Percentiles rank a stretch among this genome's conserved stretches.
phyloP scores from a whole-genome alignment of 2,113 vertebrate genomes.

The Mola mola region DNA sequence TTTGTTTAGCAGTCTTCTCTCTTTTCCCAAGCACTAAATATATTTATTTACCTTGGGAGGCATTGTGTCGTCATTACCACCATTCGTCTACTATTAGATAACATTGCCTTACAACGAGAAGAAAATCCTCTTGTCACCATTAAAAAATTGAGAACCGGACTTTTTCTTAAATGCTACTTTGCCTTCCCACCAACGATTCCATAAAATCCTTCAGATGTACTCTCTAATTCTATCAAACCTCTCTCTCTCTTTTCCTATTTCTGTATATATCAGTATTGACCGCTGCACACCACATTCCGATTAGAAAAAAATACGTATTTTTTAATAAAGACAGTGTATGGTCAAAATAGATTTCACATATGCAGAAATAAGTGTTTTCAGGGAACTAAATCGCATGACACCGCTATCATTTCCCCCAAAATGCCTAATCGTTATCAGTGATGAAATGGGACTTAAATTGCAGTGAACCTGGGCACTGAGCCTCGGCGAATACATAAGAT shows the following conservation, averaged over 20 bases:
- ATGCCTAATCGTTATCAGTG: conserved; percentile 50
- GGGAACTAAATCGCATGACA: conserved; percentile 32
- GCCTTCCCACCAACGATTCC: not conserved
- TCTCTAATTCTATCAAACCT: too few relatives aligned
- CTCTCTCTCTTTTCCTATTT: not conserved
- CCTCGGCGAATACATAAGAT: conserved; percentile 22
- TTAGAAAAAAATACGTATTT: not conserved
- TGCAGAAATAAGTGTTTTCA: conserved; percentile 22
- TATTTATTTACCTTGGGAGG: conserved; percentile 70
- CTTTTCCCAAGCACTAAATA: conserved; percentile 40
- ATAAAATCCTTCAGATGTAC: conserved; percentile 16
- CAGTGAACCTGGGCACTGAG: conserved; percentile 40
- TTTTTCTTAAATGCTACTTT: conserved; percentile 56
- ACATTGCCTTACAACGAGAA: conserved; percentile 33
- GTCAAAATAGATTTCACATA: conserved; percentile 27
- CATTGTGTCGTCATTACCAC: conserved; percentile 63
- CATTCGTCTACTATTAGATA: conserved; percentile 70
- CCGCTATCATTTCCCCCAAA: conserved; percentile 34
- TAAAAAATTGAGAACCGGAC: conserved; percentile 29
- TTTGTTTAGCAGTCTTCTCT: conserved; percentile 43
- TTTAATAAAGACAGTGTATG: conserved; percentile 9
- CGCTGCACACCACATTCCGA: not conserved
- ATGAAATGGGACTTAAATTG: conserved; percentile 61
- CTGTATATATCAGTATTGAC: conserved; percentile 1
- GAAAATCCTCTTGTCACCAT: conserved; percentile 54